Evolutionary conservation across 2,888 invertebrate species (phyloP).

Genomic region (Tillus elongatus): DNA sequence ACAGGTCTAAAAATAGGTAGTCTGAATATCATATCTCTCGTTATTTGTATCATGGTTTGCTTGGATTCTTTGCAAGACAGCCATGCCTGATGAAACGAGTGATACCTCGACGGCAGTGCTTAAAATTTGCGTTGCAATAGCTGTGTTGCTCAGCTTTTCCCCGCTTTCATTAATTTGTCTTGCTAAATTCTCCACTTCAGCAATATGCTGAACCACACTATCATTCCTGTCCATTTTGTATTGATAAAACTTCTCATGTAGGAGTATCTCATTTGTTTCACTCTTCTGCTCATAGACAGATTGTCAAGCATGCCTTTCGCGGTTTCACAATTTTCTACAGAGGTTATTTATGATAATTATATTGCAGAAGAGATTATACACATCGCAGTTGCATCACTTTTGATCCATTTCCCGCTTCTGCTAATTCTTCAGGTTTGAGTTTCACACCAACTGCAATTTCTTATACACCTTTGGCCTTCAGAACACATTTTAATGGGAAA

Average conservation of each 20-base stretch:
- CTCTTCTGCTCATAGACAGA: conserved; percentile 21
- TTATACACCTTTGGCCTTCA: conserved; percentile 10
- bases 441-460: not conserved
- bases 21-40: too few relatives aligned
- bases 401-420: too few relatives aligned
- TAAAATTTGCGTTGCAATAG: conserved; percentile 21
- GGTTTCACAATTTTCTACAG: conserved; percentile 23
- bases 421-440: conserved; percentile 5
- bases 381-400: conserved; percentile 21
- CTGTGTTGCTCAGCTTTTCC: conserved; percentile 19
- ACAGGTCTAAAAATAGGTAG: too few relatives aligned
- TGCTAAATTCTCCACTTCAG: conserved; percentile 27
- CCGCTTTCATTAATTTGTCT: conserved; percentile 19
- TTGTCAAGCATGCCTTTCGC: conserved; percentile 21
- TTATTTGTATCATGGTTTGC: too few relatives aligned
- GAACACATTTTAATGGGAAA: conserved; percentile 16
- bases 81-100: too few relatives aligned
- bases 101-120: too few relatives aligned
- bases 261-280: conserved; percentile 23
- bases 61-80: too few relatives aligned
- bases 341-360: conserved; percentile 20
- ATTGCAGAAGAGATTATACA: conserved; percentile 18
- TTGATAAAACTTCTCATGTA: conserved; percentile 22
- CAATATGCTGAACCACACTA: conserved; percentile 24
- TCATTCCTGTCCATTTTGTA: conserved; percentile 22